phyloP scores from a whole-genome alignment of 2,797 vertebrate genomes.

The Novumbra hubbsi region DNA sequence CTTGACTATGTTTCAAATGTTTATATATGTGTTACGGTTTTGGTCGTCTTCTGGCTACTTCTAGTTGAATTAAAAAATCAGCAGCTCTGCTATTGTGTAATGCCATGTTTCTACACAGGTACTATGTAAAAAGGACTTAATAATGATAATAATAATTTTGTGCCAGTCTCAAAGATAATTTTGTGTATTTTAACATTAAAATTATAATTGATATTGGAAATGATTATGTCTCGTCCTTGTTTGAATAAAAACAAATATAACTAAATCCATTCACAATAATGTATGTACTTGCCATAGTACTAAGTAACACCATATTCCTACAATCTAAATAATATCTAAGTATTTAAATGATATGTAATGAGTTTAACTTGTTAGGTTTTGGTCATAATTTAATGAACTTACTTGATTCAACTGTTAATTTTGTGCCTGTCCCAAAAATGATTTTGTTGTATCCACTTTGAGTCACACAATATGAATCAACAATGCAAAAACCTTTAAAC shows the following conservation, averaged over 20 bases:
- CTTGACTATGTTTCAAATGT: too few species aligned
- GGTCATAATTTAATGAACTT: conserved; percentile 20
- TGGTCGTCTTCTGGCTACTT: background rate
- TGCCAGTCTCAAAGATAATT: too few species aligned
- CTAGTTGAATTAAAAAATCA: background rate
- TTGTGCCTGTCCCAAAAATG: conserved; percentile 25
- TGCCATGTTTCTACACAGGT: too few species aligned
- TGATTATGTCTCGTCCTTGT: too few species aligned
- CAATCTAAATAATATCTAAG: background rate
- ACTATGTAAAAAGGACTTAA: too few species aligned
- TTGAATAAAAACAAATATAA: background rate
- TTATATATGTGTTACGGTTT: too few species aligned
- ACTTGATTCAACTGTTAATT: conserved; percentile 25
- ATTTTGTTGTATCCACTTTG: background rate
- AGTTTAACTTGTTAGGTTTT: background rate
- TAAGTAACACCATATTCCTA: background rate
- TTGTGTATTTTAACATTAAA: too few species aligned
- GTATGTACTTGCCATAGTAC: background rate
- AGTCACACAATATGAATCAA: conserved; percentile 9
- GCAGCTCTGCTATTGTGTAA: too few species aligned
- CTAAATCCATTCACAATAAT: background rate
- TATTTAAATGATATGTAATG: background rate
- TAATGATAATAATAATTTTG: too few species aligned
- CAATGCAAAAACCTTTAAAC: background rate
- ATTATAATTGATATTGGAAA: too few species aligned